phyloP scores from a whole-genome alignment of 2,113 vertebrate species.

The Heterocephalus glaber region DNA sequence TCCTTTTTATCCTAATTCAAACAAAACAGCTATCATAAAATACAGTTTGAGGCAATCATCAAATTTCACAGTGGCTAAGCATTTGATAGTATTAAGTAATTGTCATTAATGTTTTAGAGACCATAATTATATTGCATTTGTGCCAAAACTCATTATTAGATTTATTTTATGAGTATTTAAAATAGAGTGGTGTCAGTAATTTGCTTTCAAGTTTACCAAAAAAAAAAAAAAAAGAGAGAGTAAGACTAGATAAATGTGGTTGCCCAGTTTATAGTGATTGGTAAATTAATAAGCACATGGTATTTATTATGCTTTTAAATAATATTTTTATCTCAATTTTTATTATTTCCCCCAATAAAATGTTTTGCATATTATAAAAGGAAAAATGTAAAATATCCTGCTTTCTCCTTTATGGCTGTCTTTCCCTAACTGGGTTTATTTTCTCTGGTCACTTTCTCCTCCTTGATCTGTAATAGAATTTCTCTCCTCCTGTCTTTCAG shows the following conservation, averaged over 20 bases:
- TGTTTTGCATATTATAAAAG: background rate
- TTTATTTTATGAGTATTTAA: background rate
- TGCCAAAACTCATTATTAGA: background rate
- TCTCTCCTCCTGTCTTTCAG: background rate
- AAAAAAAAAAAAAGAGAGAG: too few relatives aligned
- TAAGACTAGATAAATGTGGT: background rate
- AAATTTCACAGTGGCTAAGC: background rate
- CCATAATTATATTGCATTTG: background rate
- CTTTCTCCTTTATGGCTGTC: background rate
- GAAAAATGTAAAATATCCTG: background rate
- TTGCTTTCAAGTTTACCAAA: background rate
- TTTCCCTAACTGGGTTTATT: background rate
- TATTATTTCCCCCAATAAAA: background rate
- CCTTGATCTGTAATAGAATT: background rate
- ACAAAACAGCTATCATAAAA: background rate
- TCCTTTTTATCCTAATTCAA: background rate
- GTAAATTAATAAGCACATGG: too few relatives aligned
- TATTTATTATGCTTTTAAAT: background rate
- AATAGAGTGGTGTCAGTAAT: background rate
- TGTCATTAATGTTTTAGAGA: constrained; percentile 1
- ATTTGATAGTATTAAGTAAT: background rate
- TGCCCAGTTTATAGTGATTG: background rate
- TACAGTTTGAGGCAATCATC: background rate
- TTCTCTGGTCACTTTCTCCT: background rate
- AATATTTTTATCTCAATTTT: background rate